Evolutionary conservation across 2,888 invertebrate species (phyloP), one percentile per base, ranked within the genome.

Genomic region (Tachina fera): DNA sequence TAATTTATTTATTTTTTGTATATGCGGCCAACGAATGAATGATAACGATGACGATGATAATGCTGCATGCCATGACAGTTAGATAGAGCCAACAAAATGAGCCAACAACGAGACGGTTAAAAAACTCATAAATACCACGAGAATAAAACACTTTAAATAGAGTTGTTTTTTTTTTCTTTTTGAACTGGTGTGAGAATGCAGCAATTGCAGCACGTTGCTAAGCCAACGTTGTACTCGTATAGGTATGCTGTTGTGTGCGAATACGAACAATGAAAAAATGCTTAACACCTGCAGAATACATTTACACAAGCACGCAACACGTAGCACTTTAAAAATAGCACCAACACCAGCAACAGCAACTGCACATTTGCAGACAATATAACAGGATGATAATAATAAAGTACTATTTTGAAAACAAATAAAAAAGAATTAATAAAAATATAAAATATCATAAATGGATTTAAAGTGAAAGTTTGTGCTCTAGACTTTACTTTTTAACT

Each of bases 81-180:
- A 68, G 74, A 78, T 77, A 53, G 58, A 51, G 22, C 60, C 75
- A 75, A 49, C 70, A 68, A 76, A 77, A 61, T 61, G 72, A 74
- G 22, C 51, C 71, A 72, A 77, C 84, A 77, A 67, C 87, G 87
- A 84, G 87, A 75, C 86, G 85, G 86, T 86, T 83, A 87, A 88
- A 87, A 87, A 86, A 78, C 86, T 83, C 86, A 88, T 88, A 88
- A 87, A 86, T 83, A 86, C 81, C 79, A 79, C 31, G 31, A 63
- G 43, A 22, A 47, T 51, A 41, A 70, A 77, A 41, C 31, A 67
- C 41, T 60, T 45, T 51, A 60, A 70, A 56, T 11, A 49, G 49
- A 47, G n/a, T 13, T n/a, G 60, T 31, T 41, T n/a, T 19, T 65
- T 13, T 13, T n/a, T 72, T 31, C 19, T n/a, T 19, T 65, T 13